Evolutionary conservation across 2,888 invertebrate genomes (phyloP), one percentile per base, ranked within the genome.

Genomic region (Microchrysa polita): DNA sequence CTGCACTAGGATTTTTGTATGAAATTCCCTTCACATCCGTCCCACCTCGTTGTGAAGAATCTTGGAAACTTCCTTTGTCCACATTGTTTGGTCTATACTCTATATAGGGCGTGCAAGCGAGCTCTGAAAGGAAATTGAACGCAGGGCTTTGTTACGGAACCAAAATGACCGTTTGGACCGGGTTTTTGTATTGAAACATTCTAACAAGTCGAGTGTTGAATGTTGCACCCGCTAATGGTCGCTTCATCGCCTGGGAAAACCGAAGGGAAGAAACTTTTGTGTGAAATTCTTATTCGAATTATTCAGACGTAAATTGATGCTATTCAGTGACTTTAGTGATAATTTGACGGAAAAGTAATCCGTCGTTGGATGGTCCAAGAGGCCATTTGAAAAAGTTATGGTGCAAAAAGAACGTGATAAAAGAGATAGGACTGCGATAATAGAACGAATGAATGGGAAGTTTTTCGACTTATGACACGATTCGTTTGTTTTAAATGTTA

Each of bases 271-370:
- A 12, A 48, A 48, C 48, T 48, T 48, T n/a, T n/a, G n/a, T 48
- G 48, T 48, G 55, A 55, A 55, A 55, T 20, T 20, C 55, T 55
- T 55, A 18, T 14, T 52, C 20, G 55, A 55, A 27, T 60, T 27
- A 60, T 27, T 60, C 27, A 22, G 23, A 60, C 60, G 60, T 27
- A 60, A 60, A 60, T 60, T 60, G 27, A 27, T 23, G 60, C 60
- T 27, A 60, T 60, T 60, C 60, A 60, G 18, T 5, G 55, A 55
- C 27, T 55, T 22, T 10, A 48, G 48, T 48, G 48, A 48, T 48
- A 48, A 48, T 48, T 48, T 48, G 16, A 10, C 4, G 10, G 27
- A 34, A 48, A 48, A 48, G 16, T 48, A 48, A n/a, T n/a, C n/a
- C n/a, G 48, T 12, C 16, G 4, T 48, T 7, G 27, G 7, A 34